phyloP scores from a whole-genome alignment of 2,888 invertebrate species.

The Syritta pipiens region DNA sequence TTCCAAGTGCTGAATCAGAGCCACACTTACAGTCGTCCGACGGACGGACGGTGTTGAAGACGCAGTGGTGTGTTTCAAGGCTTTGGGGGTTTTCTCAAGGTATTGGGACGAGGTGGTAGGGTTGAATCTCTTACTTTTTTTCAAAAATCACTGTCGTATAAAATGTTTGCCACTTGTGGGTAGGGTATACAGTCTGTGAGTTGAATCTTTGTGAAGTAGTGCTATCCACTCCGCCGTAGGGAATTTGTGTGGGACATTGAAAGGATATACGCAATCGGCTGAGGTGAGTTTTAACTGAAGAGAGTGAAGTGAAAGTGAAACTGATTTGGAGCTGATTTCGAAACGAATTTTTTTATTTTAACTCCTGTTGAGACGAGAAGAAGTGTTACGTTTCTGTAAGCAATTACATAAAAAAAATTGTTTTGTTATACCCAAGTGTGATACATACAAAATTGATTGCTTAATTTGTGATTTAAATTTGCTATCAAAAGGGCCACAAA shows the following conservation, averaged over 20 bases:
- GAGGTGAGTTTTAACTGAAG: slow-evolving; percentile 26
- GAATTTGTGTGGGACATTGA: slow-evolving; percentile 30
- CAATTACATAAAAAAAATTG: no score
- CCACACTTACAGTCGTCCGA: neutral
- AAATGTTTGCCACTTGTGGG: slow-evolving; percentile 72
- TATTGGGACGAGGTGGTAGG: slow-evolving; percentile 50
- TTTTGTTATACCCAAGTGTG: no score
- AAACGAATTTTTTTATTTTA: no score
- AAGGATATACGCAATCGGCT: slow-evolving; percentile 48
- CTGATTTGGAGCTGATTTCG: no score
- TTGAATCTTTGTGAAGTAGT: slow-evolving; percentile 44
- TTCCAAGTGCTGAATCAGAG: slow-evolving; percentile 44
- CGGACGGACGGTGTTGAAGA: slow-evolving; percentile 25
- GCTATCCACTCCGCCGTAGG: slow-evolving; percentile 31
- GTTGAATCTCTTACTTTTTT: slow-evolving; percentile 19
- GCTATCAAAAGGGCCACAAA: no score
- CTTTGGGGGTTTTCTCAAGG: slow-evolving; percentile 63
- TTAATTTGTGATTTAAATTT: no score
- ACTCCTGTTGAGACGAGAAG: no score
- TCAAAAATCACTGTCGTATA: slow-evolving; percentile 73
- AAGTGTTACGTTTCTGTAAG: no score
- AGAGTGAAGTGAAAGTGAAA: neutral
- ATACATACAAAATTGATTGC: no score
- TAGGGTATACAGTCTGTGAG: slow-evolving; percentile 73
- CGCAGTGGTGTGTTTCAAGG: slow-evolving; percentile 41